Percentiles rank a stretch among this genome's conserved stretches.
Conservation (phyloP, 2,797 vertebrate species). For the Calcarius lapponicus region DNA sequence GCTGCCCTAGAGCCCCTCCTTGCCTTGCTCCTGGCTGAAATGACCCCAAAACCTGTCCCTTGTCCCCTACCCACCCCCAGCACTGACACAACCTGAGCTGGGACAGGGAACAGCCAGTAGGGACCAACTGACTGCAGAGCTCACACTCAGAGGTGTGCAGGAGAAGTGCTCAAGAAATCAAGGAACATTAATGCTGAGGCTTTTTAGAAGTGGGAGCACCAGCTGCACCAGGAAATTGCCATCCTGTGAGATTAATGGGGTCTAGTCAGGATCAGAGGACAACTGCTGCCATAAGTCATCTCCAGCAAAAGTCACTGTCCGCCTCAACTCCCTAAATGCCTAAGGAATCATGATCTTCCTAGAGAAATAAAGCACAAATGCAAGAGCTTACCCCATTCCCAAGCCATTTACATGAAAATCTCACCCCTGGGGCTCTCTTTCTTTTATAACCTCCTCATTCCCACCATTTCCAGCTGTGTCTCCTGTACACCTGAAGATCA, state of each 20-base stretch:
- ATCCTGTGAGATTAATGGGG: neutral
- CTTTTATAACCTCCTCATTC: neutral
- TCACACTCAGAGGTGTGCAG: neutral
- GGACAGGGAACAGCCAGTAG: neutral
- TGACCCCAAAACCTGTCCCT: neutral
- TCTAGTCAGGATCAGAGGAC: neutral
- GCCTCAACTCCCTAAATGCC: neutral
- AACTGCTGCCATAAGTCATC: neutral
- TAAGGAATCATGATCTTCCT: neutral
- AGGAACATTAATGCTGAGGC: neutral
- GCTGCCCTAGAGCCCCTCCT: neutral
- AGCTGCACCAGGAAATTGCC: neutral
- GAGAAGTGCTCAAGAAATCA: neutral
- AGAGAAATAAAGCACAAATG: neutral
- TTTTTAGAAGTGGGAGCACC: neutral
- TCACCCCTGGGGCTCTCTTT: neutral
- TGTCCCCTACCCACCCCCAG: neutral
- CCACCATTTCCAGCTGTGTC: neutral
- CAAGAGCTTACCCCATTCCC: neutral
- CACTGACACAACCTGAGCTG: neutral
- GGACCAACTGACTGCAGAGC: neutral
- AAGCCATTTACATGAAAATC: neutral
- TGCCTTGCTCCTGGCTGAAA: neutral
- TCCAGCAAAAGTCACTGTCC: neutral
- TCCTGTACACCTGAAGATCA: neutral